Evolutionary conservation across 2,888 invertebrate species (phyloP).

Genomic region (Chrysolina oricalcia): DNA sequence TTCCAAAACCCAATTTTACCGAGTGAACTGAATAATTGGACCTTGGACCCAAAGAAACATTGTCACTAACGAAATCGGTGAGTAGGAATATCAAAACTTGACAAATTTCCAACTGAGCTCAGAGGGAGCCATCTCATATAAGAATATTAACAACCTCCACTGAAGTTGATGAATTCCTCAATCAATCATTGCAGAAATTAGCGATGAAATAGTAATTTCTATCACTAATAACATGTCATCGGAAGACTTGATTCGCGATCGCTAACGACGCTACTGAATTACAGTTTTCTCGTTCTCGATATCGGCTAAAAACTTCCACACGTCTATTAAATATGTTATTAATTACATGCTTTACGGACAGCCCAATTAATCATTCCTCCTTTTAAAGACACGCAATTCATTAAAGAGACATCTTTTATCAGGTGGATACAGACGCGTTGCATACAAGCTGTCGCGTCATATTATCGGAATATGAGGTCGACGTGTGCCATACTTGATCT

Average conservation of each 20-base stretch:
- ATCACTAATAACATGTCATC: not conserved
- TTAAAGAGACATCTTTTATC: constrained; percentile 8
- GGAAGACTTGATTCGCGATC: not conserved
- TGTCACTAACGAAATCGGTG: no score
- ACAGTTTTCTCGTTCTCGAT: not conserved
- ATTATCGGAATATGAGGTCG: constrained; percentile 14
- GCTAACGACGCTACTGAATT: not conserved
- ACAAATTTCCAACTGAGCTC: no score
- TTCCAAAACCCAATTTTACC: no score
- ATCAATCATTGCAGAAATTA: not conserved
- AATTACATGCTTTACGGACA: not conserved
- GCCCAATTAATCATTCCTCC: not conserved
- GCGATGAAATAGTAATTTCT: not conserved
- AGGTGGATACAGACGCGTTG: not conserved
- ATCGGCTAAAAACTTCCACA: constrained; percentile 8
- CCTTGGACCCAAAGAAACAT: no score
- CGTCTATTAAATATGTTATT: constrained; percentile 12
- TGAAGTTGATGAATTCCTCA: not conserved
- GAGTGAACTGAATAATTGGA: no score
- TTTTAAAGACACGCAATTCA: constrained; percentile 1
- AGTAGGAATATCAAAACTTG: no score
- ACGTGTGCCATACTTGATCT: not conserved
- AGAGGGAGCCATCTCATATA: no score
- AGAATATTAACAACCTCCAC: no score
- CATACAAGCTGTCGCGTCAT: not conserved